Evolutionary conservation across 1,140 invertebrate genomes (phyloP), one percentile per base, ranked within the genome.

Genomic region (Hypsibius dujardini): DNA sequence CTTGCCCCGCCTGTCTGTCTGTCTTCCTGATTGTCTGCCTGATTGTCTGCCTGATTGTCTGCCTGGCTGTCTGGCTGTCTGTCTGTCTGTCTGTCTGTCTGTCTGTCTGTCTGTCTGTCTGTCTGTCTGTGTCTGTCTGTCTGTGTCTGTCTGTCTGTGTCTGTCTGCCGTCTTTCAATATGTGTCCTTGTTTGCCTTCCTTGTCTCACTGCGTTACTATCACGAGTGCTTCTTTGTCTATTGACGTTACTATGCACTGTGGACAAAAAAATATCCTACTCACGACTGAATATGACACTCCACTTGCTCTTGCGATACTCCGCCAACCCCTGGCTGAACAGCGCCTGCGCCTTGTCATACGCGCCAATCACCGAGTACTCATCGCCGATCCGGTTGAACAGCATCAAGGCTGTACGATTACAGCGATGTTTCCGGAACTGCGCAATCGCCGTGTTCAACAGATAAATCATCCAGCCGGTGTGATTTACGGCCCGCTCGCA

Each of bases 201-300:
- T 7, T 56, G 50, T 56, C 7, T n/a, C n/a, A 7, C 7, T 7
- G n/a, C 7, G n/a, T n/a, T 7, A 7, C n/a, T 7, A n/a, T n/a
- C 7, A 56, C n/a, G 7, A 56, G 50, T n/a, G 50, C 50, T 56
- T 7, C 7, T 7, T 7, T n/a, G 7, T 56, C n/a, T 7, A 56
- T 56, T 56, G 7, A n/a, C 50, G 7, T 7, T n/a, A 56, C 7
- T n/a, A 56, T 7, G 7, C 7, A 56, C 50, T 56, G 7, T 56
- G 50, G n/a, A 56, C 7, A 56, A n/a, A n/a, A 56, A 56, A 56
- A 7, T 7, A 56, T 56, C n/a, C n/a, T 56, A 56, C 50, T 56
- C n/a, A 56, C 50, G 50, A 56, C 50, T 56, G 50, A 56, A 56
- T n/a, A 56, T n/a, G 50, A 56, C 50, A 56, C 50, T 56, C 50